phyloP scores from a whole-genome alignment of 2,888 invertebrate species.

The Pyrochroa serraticornis region DNA sequence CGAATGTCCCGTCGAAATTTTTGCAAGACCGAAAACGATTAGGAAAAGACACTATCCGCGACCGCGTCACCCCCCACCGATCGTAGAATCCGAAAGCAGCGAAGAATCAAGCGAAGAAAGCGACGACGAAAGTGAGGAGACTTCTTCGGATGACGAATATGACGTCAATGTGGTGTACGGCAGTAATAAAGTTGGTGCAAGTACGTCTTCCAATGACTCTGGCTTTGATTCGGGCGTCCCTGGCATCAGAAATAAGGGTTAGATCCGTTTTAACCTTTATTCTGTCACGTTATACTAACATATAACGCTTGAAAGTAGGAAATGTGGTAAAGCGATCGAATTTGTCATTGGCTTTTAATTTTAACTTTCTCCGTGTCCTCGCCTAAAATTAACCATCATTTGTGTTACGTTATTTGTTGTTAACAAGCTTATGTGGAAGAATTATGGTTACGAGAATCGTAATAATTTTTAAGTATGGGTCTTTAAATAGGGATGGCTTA shows the following conservation, averaged over 20 bases:
- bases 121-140: conserved; percentile 47
- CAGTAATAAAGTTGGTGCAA: conserved; percentile 60
- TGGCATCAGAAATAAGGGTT: conserved; percentile 69
- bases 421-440: background rate
- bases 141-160: conserved; percentile 44
- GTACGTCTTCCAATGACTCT: conserved; percentile 83
- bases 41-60: conserved; percentile 54
- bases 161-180: conserved; percentile 50
- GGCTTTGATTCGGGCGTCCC: conserved; percentile 75
- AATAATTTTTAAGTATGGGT: conserved; percentile 1
- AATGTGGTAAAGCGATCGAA: conserved; percentile 4
- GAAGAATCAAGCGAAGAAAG: conserved; percentile 46
- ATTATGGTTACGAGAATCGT: conserved; percentile 8
- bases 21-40: conserved; percentile 55
- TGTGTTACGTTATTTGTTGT: conserved; percentile 11
- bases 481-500: background rate
- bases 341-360: conserved; percentile 9
- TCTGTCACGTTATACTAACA: conserved; percentile 24
- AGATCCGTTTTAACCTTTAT: conserved; percentile 49
- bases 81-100: conserved; percentile 30
- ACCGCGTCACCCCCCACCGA: conserved; percentile 41
- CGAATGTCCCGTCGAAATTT: conserved; percentile 54
- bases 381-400: conserved; percentile 13
- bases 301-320: background rate
- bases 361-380: conserved; percentile 11